phyloP scores from a whole-genome alignment of 92 coral and sea anemone species.

The Zoanthus gigantus region DNA sequence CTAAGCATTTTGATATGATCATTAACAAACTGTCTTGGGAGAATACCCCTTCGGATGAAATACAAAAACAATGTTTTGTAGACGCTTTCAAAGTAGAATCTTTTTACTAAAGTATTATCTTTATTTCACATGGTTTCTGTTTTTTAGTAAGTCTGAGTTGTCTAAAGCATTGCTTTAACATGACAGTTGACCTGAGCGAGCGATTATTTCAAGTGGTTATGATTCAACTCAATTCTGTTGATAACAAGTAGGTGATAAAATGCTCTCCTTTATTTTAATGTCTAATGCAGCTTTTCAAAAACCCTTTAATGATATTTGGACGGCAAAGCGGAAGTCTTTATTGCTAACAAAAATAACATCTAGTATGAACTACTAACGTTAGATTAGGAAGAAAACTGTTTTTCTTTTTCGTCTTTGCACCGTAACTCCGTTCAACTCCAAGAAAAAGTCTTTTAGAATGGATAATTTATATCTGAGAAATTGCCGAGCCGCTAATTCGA shows the following conservation, averaged over 20 bases:
- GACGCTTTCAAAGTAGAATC: neutral
- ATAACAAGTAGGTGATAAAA: constrained; percentile 30
- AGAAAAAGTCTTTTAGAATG: too few species aligned
- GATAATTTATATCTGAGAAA: neutral
- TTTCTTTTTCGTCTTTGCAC: neutral
- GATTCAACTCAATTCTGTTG: neutral
- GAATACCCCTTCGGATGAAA: neutral
- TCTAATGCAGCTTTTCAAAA: neutral
- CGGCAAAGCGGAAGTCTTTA: neutral
- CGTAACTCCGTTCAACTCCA: neutral
- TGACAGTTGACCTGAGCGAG: neutral
- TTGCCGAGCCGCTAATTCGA: neutral
- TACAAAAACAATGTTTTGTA: neutral
- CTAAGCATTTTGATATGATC: neutral
- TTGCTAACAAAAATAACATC: constrained; percentile 4
- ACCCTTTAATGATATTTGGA: constrained; percentile 6
- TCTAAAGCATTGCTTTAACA: neutral
- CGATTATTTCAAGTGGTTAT: too few species aligned
- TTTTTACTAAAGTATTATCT: neutral
- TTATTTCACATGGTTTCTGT: neutral
- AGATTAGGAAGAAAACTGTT: neutral
- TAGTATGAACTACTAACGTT: neutral
- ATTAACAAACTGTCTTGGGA: neutral
- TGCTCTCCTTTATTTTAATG: neutral
- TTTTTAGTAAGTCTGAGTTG: neutral